Evolutionary conservation across 2,113 vertebrate species (phyloP).

Genomic region (Ellobius talpinus): DNA sequence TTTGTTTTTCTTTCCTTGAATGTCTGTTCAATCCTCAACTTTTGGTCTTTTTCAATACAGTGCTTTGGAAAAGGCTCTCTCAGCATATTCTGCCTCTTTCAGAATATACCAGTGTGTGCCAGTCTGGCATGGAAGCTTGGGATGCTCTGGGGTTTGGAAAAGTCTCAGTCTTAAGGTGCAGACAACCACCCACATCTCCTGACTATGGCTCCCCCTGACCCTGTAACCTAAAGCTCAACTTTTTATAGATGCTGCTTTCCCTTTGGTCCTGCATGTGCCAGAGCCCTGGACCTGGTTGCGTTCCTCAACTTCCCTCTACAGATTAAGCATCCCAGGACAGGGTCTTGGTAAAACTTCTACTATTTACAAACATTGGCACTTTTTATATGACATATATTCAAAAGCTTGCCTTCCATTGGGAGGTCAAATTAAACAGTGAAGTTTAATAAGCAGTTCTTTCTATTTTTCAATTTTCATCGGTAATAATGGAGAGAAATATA

Average conservation of each 20-base stretch:
- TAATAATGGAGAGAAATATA: not conserved
- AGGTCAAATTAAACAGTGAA: not conserved
- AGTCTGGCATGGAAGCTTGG: too few species aligned
- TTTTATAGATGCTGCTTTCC: not conserved
- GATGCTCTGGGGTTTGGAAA: too few species aligned
- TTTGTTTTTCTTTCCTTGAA: not conserved
- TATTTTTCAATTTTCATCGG: not conserved
- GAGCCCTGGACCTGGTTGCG: not conserved
- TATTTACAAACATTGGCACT: not conserved
- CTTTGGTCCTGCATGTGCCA: not conserved
- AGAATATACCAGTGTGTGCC: not conserved
- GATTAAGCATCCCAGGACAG: not conserved
- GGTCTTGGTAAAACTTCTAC: not conserved
- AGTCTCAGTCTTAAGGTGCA: not conserved
- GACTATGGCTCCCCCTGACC: not conserved
- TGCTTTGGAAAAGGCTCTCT: too few species aligned
- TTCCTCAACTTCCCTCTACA: not conserved
- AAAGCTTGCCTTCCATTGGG: not conserved
- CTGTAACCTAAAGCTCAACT: not conserved
- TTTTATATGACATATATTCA: not conserved
- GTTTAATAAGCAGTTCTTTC: not conserved
- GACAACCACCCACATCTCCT: not conserved
- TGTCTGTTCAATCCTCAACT: not conserved
- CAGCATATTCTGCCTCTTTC: not conserved
- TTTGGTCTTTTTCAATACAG: not conserved